These are phyloP conservation scores for Heptranchias perlo DNA, from an alignment of 2,113 vertebrate species.

Conservation along the genomic window DNA sequence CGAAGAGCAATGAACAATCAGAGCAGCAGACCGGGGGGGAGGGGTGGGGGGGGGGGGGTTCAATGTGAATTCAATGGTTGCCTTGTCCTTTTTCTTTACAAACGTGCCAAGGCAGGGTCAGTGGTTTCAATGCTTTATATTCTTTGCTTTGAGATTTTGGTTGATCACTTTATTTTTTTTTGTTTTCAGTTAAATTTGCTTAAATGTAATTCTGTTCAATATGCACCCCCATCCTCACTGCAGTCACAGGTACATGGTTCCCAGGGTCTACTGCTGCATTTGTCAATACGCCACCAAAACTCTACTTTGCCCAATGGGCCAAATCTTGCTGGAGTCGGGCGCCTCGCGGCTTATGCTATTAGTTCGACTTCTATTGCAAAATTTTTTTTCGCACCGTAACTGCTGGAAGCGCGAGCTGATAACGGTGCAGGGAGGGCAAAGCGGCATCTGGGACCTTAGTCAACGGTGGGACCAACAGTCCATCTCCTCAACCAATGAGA, in stretches of 20 bases:
- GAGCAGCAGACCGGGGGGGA: background rate
- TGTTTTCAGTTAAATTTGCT: background rate
- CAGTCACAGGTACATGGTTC: background rate
- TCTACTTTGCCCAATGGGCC: background rate
- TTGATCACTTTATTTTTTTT: background rate
- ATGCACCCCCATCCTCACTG: background rate
- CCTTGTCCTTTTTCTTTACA: background rate
- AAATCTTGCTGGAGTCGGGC: background rate
- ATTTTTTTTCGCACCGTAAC: background rate
- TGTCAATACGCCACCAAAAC: background rate
- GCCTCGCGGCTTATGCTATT: accelerated
- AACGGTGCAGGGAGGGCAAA: background rate
- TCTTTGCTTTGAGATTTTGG: background rate
- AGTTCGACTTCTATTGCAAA: background rate
- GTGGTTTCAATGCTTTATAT: background rate
- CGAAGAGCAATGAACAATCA: background rate
- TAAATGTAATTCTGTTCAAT: background rate
- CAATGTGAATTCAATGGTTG: no score
- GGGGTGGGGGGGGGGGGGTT: no score
- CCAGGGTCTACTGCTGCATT: background rate
- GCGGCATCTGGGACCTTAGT: background rate
- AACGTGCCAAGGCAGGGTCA: background rate
- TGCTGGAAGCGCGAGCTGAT: background rate
- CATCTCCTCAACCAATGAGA: background rate
- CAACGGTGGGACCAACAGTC: background rate